phyloP scores from a whole-genome alignment of 1,140 invertebrate species.

The Cyclargus thomasi region DNA sequence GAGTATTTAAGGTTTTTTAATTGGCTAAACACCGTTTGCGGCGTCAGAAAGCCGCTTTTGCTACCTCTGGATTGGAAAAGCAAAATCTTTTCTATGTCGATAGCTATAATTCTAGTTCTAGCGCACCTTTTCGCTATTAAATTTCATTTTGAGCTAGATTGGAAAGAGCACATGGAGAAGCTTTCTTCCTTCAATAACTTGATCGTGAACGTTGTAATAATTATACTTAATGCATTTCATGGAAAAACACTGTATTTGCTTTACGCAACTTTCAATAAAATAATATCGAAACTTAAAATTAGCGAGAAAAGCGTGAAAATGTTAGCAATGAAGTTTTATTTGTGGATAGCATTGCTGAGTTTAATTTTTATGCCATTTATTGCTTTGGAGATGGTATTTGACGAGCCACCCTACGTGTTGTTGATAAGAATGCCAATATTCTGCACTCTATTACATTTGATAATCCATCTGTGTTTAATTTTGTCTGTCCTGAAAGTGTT shows the following conservation, averaged over 20 bases:
- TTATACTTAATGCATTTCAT: slow-evolving; percentile 33
- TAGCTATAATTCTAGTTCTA: slow-evolving; percentile 21
- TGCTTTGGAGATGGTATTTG: slow-evolving; percentile 36
- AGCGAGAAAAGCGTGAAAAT: slow-evolving; percentile 31
- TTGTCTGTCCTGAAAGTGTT: slow-evolving; percentile 42
- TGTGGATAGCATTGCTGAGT: slow-evolving; percentile 33
- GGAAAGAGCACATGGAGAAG: slow-evolving; percentile 35
- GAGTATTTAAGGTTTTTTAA: slow-evolving; percentile 40
- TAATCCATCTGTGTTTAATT: slow-evolving; percentile 43
- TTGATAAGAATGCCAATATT: slow-evolving; percentile 45
- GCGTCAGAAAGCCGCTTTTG: slow-evolving; percentile 37
- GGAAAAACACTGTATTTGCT: slow-evolving; percentile 27
- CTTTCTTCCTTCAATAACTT: slow-evolving; percentile 42
- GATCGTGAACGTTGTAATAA: slow-evolving; percentile 35
- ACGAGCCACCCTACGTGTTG: slow-evolving; percentile 35
- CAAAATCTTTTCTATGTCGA: slow-evolving; percentile 28
- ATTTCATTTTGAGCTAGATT: slow-evolving; percentile 27
- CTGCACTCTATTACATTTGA: slow-evolving; percentile 39
- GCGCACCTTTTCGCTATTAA: slow-evolving; percentile 25
- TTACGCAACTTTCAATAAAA: slow-evolving; percentile 33
- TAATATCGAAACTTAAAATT: slow-evolving; percentile 35
- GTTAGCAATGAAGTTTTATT: slow-evolving; percentile 37
- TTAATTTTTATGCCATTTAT: slow-evolving; percentile 30
- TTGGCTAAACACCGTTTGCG: slow-evolving; percentile 38
- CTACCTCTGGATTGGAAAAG: slow-evolving; percentile 15